phyloP scores from a whole-genome alignment of 1,140 invertebrate species.

The Metopolophium dirhodum region DNA sequence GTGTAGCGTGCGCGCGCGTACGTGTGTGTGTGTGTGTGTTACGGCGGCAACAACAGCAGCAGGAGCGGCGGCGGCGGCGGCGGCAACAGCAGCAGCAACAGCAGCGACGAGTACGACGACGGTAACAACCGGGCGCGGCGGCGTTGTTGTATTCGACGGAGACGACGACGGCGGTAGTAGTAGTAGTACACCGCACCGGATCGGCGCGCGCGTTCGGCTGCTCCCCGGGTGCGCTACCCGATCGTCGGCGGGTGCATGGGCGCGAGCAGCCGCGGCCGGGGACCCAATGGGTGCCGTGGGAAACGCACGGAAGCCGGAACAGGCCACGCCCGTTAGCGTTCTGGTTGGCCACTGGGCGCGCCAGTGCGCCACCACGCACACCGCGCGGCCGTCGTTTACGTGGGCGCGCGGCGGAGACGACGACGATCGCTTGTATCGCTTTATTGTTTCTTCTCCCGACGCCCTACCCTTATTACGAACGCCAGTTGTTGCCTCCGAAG shows the following conservation, averaged over 20 bases:
- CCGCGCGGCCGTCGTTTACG: not conserved
- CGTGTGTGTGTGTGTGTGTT: not conserved
- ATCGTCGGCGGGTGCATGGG: slow-evolving; percentile 26
- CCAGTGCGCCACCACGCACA: slow-evolving; percentile 36
- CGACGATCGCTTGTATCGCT: not conserved
- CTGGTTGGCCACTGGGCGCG: slow-evolving; percentile 51
- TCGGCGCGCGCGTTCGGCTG: slow-evolving; percentile 33
- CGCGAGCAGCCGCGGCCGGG: slow-evolving; percentile 30
- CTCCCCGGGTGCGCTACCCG: slow-evolving; percentile 52
- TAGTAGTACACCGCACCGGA: slow-evolving; percentile 38
- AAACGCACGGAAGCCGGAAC: slow-evolving; percentile 49
- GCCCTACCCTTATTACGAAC: not conserved
- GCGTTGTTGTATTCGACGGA: not conserved
- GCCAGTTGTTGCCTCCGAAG: slow-evolving; percentile 40
- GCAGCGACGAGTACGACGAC: not conserved
- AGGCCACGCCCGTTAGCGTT: slow-evolving; percentile 48
- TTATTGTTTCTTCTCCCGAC: not conserved
- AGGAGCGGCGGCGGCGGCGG: not conserved
- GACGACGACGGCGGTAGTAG: not conserved
- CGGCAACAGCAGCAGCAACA: not conserved
- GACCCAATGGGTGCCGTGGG: slow-evolving; percentile 54
- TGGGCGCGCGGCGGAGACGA: not conserved
- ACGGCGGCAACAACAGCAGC: not conserved
- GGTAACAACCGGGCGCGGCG: slow-evolving; percentile 36
- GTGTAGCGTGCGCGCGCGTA: not conserved